Base-by-base conservation (phyloP, 2,797 vertebrate genomes). In the Carduelis carduelis region DNA sequence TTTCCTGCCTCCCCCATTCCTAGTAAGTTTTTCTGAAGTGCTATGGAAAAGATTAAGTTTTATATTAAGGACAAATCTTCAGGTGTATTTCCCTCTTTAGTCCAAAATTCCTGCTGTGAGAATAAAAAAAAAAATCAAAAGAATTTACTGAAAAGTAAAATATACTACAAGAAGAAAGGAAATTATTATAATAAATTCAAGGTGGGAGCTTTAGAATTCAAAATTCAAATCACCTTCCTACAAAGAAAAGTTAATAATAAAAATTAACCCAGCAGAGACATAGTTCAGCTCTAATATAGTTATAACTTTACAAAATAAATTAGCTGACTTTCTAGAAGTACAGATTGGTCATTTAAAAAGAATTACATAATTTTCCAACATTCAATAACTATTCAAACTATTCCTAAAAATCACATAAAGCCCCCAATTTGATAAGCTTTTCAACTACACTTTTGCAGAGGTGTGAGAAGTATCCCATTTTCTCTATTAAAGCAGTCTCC, bases 291-390 rank as follows among this genome's bases (percentile, higher is more conserved):
- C 5, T 19, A 88, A 70, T 14, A 69, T 1, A 90, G 41, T 80
- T 11, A 61, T 11, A 60, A 57, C 8, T 75, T 66, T 4, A 55
- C 24, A 53, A 75, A 87, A 71, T 39, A 84, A 75, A 64, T n/a
- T 11, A 75, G 15, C 3, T 55, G 41, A 44, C 32, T 64, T 82
- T 43, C 41, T 35, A 65, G 23, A 85, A 39, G 6, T 57, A 41
- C 12, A 43, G 22, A 27, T 0, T 39, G 19, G 46, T 28, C 0
- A 57, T 55, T 85, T 27, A 4, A 46, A 71, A 84, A 47, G 0
- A 71, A 59, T 18, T 49, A 7, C 28, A 47, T 17, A 32, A 63
- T 41, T 77, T 32, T 61, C 39, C 55, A 92, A n/a, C 10, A 72
- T n/a, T 43, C 44, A 32, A 4, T 37, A 95, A 46, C 34, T 78